Percentiles rank a stretch among this genome's conserved stretches.
phyloP scores from a whole-genome alignment of 2,797 vertebrate species.

The Gadopsis bispinosus region DNA sequence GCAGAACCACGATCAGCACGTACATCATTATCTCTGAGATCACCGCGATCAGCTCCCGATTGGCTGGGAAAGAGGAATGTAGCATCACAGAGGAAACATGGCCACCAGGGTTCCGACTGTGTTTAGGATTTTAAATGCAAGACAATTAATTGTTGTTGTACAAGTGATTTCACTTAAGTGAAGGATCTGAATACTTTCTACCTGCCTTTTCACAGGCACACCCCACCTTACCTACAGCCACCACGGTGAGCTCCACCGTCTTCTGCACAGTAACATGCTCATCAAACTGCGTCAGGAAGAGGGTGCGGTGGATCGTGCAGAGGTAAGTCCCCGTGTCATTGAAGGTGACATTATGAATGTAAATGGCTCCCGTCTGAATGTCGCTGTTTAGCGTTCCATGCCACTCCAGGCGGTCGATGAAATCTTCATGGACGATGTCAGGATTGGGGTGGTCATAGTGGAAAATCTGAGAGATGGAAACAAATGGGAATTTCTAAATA shows the following conservation, averaged over 20 bases:
- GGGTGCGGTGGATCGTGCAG: conserved; percentile 87
- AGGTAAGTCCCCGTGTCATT: conserved; percentile 89
- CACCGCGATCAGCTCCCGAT: conserved; percentile 87
- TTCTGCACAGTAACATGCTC: conserved; percentile 84
- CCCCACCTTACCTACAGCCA: conserved; percentile 83
- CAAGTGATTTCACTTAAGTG: background rate
- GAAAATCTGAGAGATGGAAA: conserved; percentile 83
- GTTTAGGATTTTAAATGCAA: background rate
- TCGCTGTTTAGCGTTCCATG: conserved; percentile 83
- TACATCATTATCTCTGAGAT: conserved; percentile 94
- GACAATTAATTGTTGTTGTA: background rate
- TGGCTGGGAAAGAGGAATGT: conserved; percentile 75
- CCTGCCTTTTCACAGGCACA: background rate
- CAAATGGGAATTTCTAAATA: background rate
- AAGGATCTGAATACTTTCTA: background rate
- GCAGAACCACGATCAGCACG: conserved; percentile 89
- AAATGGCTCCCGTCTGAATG: conserved; percentile 88
- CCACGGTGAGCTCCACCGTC: conserved; percentile 87
- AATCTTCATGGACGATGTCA: conserved; percentile 77
- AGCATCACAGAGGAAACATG: background rate
- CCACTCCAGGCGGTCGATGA: conserved; percentile 86
- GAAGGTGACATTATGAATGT: conserved; percentile 86
- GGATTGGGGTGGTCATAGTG: conserved; percentile 78
- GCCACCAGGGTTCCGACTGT: background rate
- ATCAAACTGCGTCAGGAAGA: conserved; percentile 73